Conservation (phyloP, 2,113 vertebrate genomes). For the Choloepus hoffmanni region DNA sequence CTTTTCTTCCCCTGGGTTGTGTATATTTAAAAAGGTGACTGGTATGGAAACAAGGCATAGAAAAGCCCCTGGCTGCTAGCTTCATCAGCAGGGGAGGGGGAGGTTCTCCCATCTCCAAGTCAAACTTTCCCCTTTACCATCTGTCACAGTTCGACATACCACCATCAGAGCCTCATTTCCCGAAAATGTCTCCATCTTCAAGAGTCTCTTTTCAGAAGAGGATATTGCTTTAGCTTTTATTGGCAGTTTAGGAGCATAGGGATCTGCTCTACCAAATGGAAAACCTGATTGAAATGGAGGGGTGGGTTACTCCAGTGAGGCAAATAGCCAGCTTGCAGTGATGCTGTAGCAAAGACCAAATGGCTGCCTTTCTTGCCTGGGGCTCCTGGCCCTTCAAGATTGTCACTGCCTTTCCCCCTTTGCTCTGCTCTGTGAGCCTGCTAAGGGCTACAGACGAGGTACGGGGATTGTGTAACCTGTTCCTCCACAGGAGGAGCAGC, state of each 20-base stretch:
- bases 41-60: background rate
- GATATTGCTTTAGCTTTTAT: background rate
- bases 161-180: background rate
- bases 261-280: background rate
- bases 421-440: background rate
- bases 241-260: background rate
- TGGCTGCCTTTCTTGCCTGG: background rate
- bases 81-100: background rate
- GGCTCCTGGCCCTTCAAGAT: background rate
- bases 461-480: background rate
- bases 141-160: background rate
- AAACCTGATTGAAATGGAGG: background rate
- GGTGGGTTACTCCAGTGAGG: background rate
- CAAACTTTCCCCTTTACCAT: background rate
- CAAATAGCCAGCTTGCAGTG: background rate
- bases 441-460: background rate
- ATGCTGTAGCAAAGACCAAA: background rate
- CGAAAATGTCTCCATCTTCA: background rate
- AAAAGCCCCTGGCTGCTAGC: rapidly evolving
- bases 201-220: background rate
- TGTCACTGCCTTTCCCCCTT: background rate
- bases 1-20: background rate
- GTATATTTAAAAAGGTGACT: background rate
- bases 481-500: background rate
- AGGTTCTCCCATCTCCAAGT: background rate